Evolutionary conservation across 2,888 invertebrate species (phyloP).

Genomic region (Aelia acuminata): DNA sequence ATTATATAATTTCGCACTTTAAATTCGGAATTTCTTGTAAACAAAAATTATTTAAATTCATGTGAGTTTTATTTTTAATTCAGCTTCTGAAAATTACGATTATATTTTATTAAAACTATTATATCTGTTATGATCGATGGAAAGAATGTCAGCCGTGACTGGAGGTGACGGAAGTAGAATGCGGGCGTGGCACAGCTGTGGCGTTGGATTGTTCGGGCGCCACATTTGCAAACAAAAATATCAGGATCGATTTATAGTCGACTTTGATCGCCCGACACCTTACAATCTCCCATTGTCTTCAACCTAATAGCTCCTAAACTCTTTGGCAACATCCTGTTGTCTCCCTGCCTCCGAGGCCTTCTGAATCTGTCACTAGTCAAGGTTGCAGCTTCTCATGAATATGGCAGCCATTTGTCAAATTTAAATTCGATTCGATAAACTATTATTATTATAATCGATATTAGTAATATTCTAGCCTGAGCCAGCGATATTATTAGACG

Average conservation of each 20-base stretch:
- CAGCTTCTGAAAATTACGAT: no score
- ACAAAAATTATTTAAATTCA: no score
- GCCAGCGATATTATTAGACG: neutral
- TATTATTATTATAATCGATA: neutral
- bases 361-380: neutral
- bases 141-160: neutral
- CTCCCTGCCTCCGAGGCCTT: neutral
- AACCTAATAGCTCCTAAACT: neutral
- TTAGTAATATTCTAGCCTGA: neutral
- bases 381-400: neutral
- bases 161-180: neutral
- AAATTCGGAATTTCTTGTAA: no score
- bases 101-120: no score
- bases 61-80: no score
- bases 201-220: conserved; percentile 24
- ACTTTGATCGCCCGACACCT: conserved; percentile 15
- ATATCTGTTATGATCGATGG: no score
- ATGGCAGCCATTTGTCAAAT: neutral
- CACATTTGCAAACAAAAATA: conserved; percentile 38
- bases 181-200: neutral
- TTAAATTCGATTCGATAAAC: neutral
- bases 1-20: no score
- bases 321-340: conserved; percentile 13
- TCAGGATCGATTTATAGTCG: conserved; percentile 19
- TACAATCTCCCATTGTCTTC: neutral